Conservation (phyloP, 2,113 vertebrate species). For the Arothron firmamentum region DNA sequence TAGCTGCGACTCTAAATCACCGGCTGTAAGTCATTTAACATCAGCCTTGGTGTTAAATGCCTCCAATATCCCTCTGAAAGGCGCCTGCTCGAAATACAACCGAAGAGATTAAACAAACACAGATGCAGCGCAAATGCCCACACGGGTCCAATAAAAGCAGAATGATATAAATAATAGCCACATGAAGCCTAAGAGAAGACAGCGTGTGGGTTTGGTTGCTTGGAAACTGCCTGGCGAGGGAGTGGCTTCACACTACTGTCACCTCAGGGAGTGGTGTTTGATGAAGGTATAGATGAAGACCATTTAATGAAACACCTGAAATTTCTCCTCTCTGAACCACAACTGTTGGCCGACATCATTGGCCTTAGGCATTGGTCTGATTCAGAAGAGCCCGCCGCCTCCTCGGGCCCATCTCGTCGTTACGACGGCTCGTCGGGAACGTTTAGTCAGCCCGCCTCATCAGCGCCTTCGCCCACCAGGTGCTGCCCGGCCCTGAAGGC, state of each 20-base stretch:
- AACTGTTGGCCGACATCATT: not conserved
- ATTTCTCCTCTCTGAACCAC: not conserved
- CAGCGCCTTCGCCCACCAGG: conserved; percentile 15
- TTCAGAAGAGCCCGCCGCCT: not conserved
- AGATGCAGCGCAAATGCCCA: conserved; percentile 15
- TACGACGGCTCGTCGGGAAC: conserved; percentile 10
- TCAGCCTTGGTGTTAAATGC: conserved; percentile 1
- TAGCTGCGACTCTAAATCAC: not conserved
- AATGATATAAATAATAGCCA: conserved; percentile 41
- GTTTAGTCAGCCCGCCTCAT: conserved; percentile 15
- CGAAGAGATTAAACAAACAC: conserved; percentile 25
- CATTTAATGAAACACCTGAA: too few species aligned
- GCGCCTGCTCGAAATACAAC: conserved; percentile 10
- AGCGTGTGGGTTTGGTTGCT: conserved; percentile 49
- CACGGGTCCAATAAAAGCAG: conserved; percentile 28
- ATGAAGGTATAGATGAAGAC: too few species aligned
- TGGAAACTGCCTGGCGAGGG: conserved; percentile 57
- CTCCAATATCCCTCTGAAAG: not conserved
- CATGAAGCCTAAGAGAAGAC: conserved; percentile 11
- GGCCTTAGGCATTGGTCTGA: not conserved
- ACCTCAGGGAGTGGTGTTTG: not conserved
- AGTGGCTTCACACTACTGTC: conserved; percentile 17
- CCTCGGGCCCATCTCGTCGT: conserved; percentile 1
- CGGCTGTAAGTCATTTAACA: not conserved
- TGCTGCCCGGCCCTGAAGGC: conserved; percentile 42